Evolutionary conservation across 2,797 vertebrate species (phyloP), one percentile per base, ranked within the genome.

Genomic region (Trachurus trachurus): DNA sequence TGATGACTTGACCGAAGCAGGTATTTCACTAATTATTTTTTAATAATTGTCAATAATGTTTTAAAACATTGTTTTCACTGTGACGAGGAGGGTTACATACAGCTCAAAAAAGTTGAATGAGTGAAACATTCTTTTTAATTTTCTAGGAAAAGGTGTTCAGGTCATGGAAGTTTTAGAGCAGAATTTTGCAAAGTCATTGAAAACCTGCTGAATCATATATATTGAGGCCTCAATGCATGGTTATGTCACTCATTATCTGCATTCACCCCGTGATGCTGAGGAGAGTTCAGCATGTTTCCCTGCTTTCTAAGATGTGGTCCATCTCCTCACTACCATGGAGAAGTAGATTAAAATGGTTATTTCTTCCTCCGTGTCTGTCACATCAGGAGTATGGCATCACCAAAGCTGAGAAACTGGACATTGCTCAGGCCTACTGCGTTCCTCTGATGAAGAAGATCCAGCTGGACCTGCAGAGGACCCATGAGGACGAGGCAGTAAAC

Each of bases 401-500:
- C 91, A 96, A 95, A 78, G 95, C 96, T 19, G 98, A 99, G 92
- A 99, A 99, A 82, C 93, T 99, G 93, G 98, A 99, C 90, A 99
- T 99, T 54, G 97, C 97, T 1, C 96, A 98, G 73, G 97, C 97
- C 44, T 99, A 98, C 94, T 99, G 98, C 86, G 96, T 98, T 70
- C 98, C 98, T 17, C 94, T 99, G 75, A 95, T 99, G 90, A 95
- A 96, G 90, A 99, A 99, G 87, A 99, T 99, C 89, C 96, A 96
- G 81, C 86, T 99, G 91, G 98, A 99, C 89, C 92, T 99, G 59
- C 98, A 99, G 90, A 96, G 98, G 89, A 99, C 98, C 16, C 98
- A 99, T 1, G 98, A 99, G 91, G 98, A 99, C 42, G 98, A 99
- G 85, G 97, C 97, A 47, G 98, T 99, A 74, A 99, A 99, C 95